These are phyloP conservation scores for Malacoraja senta DNA, from an alignment of 2,797 vertebrate genomes.

Conservation along the genomic window DNA sequence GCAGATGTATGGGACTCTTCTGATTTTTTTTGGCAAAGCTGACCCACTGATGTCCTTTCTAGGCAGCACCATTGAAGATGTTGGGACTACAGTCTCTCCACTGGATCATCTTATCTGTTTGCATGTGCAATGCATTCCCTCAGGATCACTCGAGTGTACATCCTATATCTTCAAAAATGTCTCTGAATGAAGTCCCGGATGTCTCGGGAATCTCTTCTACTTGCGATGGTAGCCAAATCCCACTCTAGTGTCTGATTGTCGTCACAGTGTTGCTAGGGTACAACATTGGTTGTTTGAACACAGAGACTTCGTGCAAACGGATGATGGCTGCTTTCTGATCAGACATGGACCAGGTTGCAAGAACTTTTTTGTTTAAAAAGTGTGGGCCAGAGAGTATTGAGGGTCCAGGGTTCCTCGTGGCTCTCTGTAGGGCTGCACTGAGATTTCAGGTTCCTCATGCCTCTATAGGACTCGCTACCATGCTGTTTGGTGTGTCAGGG, in stretches of 20 bases:
- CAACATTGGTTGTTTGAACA: constrained; percentile 71
- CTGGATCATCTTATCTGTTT: constrained; percentile 49
- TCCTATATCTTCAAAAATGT: constrained; percentile 46
- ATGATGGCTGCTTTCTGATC: constrained; percentile 57
- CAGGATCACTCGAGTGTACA: constrained; percentile 59
- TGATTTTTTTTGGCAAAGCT: constrained; percentile 72
- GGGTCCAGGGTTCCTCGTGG: constrained; percentile 59
- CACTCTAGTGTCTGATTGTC: constrained; percentile 79
- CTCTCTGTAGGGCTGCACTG: constrained; percentile 56
- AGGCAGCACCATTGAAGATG: constrained; percentile 66
- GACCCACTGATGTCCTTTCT: constrained; percentile 58
- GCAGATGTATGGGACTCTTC: constrained; percentile 55
- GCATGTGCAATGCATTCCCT: constrained; percentile 57
- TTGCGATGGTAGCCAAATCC: constrained; percentile 69
- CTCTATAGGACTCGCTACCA: constrained; percentile 97
- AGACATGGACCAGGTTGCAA: constrained; percentile 53
- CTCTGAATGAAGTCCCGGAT: constrained; percentile 44
- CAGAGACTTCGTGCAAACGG: constrained; percentile 71
- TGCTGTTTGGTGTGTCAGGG: constrained; percentile 98
- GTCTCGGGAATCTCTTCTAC: constrained; percentile 43
- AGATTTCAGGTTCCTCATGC: constrained; percentile 70
- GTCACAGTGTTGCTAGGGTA: constrained; percentile 96
- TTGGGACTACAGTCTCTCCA: constrained; percentile 53
- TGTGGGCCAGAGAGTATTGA: constrained; percentile 55
- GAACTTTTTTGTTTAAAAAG: constrained; percentile 50